Evolutionary conservation across 2,888 invertebrate genomes (phyloP), one percentile per base, ranked within the genome.

Genomic region (Hypercompe scribonia): DNA sequence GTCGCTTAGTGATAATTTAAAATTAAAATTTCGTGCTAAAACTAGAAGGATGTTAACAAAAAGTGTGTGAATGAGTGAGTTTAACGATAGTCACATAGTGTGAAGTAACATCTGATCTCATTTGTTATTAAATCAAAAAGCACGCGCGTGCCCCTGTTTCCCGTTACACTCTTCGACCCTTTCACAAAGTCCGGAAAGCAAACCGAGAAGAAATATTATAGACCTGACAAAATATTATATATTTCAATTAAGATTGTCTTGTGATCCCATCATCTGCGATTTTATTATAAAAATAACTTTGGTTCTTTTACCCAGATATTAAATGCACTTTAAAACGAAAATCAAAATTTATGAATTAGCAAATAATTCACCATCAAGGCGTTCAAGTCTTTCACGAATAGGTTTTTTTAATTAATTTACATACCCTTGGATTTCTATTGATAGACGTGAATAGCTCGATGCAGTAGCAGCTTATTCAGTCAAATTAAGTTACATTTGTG

Each of bases 401-500:
- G 21, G 0, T 50, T 24, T 24, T 0, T n/a, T 24, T 50, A 24
- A 24, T 24, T 50, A 50, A 50, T 50, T 50, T 24, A 50, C 50
- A 24, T 69, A 24, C n/a, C 42, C 69, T 69, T 63, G 69, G 21
- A 0, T 46, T 46, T 15, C 39, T 42, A 18, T 36, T 3, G 36
- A 46, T 50, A 21, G 7, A 50, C 24, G 24, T 24, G n/a, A 24
- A n/a, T 24, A 54, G 31, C 21, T 33, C 63, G 28, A 39, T 71
- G 28, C 18, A 54, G 31, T 54, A 36, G 58, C 39, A 71, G 39
- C 33, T 31, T 39, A 39, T 71, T 36, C 67, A 34, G 31, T 64
- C 36, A 72, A 61, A 54, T 71, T 21, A 61, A 33, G 63, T 10
- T 63, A 33, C 28, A 31, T 31, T 8, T 42, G 1, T 31, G 31